Evolutionary conservation across 2,888 invertebrate genomes (phyloP), one percentile per base, ranked within the genome.

Genomic region (Cistogaster globosa): DNA sequence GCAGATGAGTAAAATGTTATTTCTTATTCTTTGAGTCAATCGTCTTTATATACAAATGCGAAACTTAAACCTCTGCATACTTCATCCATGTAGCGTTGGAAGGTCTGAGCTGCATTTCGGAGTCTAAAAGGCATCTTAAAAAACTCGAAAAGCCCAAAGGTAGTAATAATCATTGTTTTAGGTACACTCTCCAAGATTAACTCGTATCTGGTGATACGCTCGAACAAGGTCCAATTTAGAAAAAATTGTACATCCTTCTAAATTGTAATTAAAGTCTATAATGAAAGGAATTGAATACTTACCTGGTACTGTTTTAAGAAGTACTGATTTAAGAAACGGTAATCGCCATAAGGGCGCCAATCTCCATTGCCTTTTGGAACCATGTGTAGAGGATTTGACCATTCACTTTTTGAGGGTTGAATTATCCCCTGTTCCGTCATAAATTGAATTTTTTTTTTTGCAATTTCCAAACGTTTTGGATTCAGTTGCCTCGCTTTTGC

Each of bases 31-130:
- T 60, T 16, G 36, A 60, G 9, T 32, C 36, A 12, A 60, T 38
- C 11, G 36, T n/a, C n/a, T n/a, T n/a, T n/a, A n/a, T n/a, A n/a
- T n/a, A n/a, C n/a, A n/a, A n/a, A n/a, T n/a, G n/a, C n/a, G n/a
- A n/a, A n/a, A n/a, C 22, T 55, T 32, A 58, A 16, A 9, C 60
- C 60, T 38, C 60, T 60, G 38, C 38, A 60, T 38, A 60, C 60
- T 11, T 60, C 60, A 18, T 60, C 60, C 60, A 60, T 60, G 38
- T 60, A 60, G 16, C 60, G 60, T 4, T 60, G 60, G 38, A 60
- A 36, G 11, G 38, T 60, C 38, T 60, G 60, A 18, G 60, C 38
- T 9, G 60, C 26, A 38, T 60, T 36, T 38, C 60, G 60, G 38
- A 60, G 36, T 58, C 58, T n/a, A n/a, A n/a, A n/a, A n/a, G n/a